Evolutionary conservation across 2,888 invertebrate genomes (phyloP).

Genomic region (Meandrusa payeni): DNA sequence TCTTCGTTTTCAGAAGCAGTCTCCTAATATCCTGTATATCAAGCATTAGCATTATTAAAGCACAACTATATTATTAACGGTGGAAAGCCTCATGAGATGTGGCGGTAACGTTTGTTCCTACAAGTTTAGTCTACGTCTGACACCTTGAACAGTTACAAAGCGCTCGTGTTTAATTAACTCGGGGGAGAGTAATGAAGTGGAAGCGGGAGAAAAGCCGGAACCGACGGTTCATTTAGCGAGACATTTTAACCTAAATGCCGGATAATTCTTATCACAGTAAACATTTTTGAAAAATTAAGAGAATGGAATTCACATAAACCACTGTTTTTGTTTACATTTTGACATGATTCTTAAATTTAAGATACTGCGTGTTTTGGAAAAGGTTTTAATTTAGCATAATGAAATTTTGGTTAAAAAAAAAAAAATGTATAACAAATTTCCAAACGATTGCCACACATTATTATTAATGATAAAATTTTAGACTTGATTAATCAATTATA

Average conservation of each 20-base stretch:
- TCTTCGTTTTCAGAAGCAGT: too few relatives aligned
- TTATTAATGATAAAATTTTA: too few relatives aligned
- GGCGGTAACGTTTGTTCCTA: neutral
- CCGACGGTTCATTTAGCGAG: slow-evolving; percentile 16
- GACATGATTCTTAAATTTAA: too few relatives aligned
- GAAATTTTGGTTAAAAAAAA: too few relatives aligned
- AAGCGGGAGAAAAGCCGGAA: slow-evolving; percentile 1
- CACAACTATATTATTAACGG: neutral
- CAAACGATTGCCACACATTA: too few relatives aligned
- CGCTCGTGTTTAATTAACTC: slow-evolving; percentile 20
- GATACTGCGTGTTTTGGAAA: too few relatives aligned
- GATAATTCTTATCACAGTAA: slow-evolving; percentile 9
- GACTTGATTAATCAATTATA: too few relatives aligned
- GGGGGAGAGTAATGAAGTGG: slow-evolving; percentile 18
- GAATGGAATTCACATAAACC: too few relatives aligned
- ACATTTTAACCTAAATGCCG: slow-evolving; percentile 14
- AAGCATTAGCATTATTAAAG: neutral
- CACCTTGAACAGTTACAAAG: slow-evolving; percentile 13
- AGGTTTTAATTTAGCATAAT: too few relatives aligned
- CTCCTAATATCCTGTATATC: too few relatives aligned
- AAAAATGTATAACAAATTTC: too few relatives aligned
- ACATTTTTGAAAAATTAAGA: slow-evolving; percentile 1
- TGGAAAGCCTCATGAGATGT: slow-evolving; percentile 6
- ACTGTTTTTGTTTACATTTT: too few relatives aligned
- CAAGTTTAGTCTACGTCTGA: slow-evolving; percentile 9